phyloP scores from a whole-genome alignment of 1,140 invertebrate genomes.

The Heliothis virescens region DNA sequence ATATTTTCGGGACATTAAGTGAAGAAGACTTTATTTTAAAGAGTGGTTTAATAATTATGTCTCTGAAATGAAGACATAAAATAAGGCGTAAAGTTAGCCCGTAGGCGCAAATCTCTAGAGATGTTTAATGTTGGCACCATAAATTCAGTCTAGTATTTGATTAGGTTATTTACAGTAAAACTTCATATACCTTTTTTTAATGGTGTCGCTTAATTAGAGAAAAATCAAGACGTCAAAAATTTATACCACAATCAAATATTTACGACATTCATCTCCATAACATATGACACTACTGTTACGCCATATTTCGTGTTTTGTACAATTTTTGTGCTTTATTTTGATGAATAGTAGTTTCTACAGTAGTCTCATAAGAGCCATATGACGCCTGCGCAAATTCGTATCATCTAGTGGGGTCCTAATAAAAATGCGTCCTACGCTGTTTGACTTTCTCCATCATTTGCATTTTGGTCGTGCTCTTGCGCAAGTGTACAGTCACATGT shows the following conservation, averaged over 20 bases:
- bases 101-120: too few species aligned
- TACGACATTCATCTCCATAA: neutral
- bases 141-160: too few species aligned
- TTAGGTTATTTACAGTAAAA: too few species aligned
- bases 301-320: neutral
- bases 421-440: slow-evolving; percentile 63
- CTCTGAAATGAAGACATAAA: too few species aligned
- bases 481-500: slow-evolving; percentile 41
- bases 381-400: slow-evolving; percentile 49
- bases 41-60: too few species aligned
- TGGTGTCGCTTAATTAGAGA: neutral
- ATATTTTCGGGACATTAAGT: too few species aligned
- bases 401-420: slow-evolving; percentile 49
- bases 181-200: too few species aligned
- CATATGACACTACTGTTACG: neutral
- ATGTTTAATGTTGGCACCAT: too few species aligned
- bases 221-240: neutral
- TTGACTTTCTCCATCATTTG: slow-evolving; percentile 64
- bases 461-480: slow-evolving; percentile 58
- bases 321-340: neutral
- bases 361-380: slow-evolving; percentile 18
- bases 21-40: too few species aligned
- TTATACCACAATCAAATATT: neutral
- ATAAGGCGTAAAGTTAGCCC: too few species aligned
- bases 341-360: neutral